Evolutionary conservation across 2,113 vertebrate genomes (phyloP).

Genomic region (Piliocolobus tephrosceles): DNA sequence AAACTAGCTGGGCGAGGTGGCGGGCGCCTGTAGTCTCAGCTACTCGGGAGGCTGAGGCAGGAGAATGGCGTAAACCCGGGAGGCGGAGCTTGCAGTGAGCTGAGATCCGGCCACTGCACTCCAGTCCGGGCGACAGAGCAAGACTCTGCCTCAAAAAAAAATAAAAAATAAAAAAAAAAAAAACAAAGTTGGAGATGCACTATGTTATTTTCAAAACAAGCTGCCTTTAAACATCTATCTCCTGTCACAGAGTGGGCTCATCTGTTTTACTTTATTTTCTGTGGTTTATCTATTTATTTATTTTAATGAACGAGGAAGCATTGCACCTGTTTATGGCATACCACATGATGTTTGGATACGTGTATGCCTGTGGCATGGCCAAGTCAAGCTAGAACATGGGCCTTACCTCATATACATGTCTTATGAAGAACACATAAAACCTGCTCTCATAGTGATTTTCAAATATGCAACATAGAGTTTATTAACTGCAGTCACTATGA

Average conservation of each 20-base stretch:
- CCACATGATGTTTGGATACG: accelerated
- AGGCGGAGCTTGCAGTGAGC: too few species aligned
- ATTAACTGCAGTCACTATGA: neutral
- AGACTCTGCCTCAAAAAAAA: too few species aligned
- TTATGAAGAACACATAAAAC: neutral
- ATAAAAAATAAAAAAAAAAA: too few species aligned
- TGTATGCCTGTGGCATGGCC: accelerated
- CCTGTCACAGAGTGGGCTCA: neutral
- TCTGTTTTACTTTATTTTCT: neutral
- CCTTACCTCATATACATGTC: accelerated
- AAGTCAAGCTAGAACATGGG: too few species aligned
- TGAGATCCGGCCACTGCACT: too few species aligned
- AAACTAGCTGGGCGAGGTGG: too few species aligned
- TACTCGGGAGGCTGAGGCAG: too few species aligned
- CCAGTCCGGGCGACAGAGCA: too few species aligned
- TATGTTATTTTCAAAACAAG: neutral
- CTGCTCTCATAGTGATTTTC: neutral
- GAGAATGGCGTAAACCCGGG: too few species aligned
- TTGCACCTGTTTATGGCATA: neutral
- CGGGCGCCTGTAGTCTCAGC: too few species aligned
- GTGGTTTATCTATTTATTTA: neutral
- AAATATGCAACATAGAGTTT: accelerated
- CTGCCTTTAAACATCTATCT: neutral
- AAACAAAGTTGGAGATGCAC: accelerated
- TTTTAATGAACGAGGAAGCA: neutral